Conservation (phyloP, 2,888 invertebrate genomes). For the Lepetodrilus schrolli region DNA sequence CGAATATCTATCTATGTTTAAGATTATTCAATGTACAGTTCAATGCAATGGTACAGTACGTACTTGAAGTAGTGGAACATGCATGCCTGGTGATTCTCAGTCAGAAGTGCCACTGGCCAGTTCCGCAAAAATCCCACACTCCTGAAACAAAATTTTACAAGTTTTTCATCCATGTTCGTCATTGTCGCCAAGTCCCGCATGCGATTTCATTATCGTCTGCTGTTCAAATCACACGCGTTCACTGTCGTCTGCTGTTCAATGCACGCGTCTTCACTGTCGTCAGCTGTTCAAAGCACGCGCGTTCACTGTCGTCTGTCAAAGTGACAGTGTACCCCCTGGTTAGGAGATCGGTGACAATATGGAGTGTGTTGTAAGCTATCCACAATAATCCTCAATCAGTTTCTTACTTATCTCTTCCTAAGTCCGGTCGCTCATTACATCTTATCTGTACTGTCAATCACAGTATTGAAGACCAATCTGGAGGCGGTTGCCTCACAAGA, state of each 20-base stretch:
- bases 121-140: slow-evolving; percentile 64
- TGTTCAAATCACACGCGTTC: too few relatives aligned
- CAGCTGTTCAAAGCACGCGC: too few relatives aligned
- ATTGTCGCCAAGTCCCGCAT: background rate
- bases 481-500: background rate
- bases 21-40: too few relatives aligned
- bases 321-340: too few relatives aligned
- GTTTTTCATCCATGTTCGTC: slow-evolving; percentile 4
- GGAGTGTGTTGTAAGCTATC: background rate
- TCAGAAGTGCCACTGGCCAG: slow-evolving; percentile 67
- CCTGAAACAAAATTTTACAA: slow-evolving; percentile 54
- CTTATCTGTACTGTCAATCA: slow-evolving; percentile 13
- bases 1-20: too few relatives aligned
- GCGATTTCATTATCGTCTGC: too few relatives aligned
- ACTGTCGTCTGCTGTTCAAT: background rate
- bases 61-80: slow-evolving; percentile 72
- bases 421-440: background rate
- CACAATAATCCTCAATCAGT: background rate
- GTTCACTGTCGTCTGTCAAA: background rate
- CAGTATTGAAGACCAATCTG: background rate
- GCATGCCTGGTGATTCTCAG: slow-evolving; percentile 60
- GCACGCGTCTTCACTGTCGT: too few relatives aligned
- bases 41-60: too few relatives aligned
- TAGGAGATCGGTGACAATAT: background rate
- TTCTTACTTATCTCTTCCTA: background rate